These are phyloP conservation scores for Amiota minor DNA, from an alignment of 2,888 invertebrate species.

Conservation along the genomic window DNA sequence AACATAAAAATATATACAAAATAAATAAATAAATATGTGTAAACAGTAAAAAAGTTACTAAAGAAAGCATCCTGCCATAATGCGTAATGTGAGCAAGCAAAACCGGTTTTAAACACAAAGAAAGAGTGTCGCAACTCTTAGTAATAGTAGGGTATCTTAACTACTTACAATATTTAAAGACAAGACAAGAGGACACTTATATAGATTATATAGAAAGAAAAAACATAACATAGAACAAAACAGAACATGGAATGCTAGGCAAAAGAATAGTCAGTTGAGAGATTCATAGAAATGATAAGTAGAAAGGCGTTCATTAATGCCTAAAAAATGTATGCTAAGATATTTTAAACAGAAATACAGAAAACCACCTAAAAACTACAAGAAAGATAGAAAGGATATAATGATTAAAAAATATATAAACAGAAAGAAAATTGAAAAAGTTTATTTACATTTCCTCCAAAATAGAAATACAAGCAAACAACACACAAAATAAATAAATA, in stretches of 20 bases:
- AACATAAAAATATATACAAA: constrained; percentile 45
- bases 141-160: constrained; percentile 2
- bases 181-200: background rate
- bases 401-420: constrained; percentile 37
- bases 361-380: constrained; percentile 3
- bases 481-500: constrained; percentile 16
- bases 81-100: constrained; percentile 59
- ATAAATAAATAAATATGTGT: constrained; percentile 37
- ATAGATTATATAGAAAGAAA: background rate
- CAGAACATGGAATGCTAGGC: constrained; percentile 15
- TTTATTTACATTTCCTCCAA: background rate
- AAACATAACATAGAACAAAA: constrained; percentile 25
- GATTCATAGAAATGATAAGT: too few relatives aligned
- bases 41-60: constrained; percentile 59
- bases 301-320: constrained; percentile 10
- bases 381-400: background rate
- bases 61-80: constrained; percentile 67
- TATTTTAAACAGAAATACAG: constrained; percentile 38
- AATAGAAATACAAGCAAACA: constrained; percentile 26
- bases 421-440: constrained; percentile 28
- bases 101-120: constrained; percentile 56
- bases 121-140: constrained; percentile 37
- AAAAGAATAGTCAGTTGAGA: too few relatives aligned
- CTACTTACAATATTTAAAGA: background rate
- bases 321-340: constrained; percentile 22